phyloP scores from a whole-genome alignment of 2,797 vertebrate species.

The Balearica regulorum region DNA sequence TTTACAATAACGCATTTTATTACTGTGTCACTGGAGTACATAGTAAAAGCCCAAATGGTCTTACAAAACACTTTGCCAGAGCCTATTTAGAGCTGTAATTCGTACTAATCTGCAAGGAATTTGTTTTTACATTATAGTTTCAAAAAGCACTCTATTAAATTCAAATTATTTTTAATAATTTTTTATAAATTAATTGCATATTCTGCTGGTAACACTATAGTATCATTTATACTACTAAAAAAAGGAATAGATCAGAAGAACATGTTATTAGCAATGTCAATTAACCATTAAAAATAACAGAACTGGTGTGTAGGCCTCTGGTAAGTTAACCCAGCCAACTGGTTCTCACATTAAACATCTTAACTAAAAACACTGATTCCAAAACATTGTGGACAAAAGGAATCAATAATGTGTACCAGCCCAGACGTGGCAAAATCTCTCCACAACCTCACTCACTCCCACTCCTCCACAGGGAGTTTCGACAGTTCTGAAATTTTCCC shows the following conservation, averaged over 20 bases:
- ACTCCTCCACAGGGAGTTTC: not conserved
- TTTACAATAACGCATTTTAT: conserved; percentile 45
- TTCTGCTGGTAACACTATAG: not conserved
- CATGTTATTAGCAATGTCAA: not conserved
- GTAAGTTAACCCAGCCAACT: not conserved
- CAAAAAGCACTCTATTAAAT: not conserved
- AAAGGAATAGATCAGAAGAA: not conserved
- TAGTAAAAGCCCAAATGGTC: not conserved
- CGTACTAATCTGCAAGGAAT: not conserved
- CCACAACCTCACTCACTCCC: not conserved
- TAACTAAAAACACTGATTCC: not conserved
- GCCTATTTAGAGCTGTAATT: not conserved
- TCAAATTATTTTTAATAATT: not conserved
- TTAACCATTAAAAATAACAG: not conserved
- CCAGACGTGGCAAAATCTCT: not conserved
- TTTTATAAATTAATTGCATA: not conserved
- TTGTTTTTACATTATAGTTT: not conserved
- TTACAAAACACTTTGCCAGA: conserved; percentile 7
- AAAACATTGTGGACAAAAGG: not conserved
- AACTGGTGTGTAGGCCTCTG: not conserved
- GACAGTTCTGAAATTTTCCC: not conserved
- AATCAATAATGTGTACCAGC: not conserved
- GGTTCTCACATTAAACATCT: not conserved
- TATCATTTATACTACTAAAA: not conserved
- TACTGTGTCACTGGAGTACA: conserved; percentile 20